Evolutionary conservation across 2,888 invertebrate species (phyloP), one percentile per base, ranked within the genome.

Genomic region (Baronia brevicornis): DNA sequence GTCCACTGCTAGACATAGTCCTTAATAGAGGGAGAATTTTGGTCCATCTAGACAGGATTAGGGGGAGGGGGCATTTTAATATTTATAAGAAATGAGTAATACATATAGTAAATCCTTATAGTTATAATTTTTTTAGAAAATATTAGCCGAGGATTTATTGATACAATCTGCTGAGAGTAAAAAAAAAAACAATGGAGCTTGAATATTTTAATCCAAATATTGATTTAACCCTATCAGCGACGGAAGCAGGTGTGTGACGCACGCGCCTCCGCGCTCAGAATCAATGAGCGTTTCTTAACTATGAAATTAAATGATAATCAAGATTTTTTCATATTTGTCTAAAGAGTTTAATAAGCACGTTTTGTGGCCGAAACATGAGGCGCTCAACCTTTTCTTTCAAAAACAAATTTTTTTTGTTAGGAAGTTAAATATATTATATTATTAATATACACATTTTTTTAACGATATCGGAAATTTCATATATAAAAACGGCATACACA

Each of bases 221-320:
- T 84, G 79, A 79, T 77, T 82, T 80, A 84, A 84, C 82, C 80
- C 84, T 67, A 77, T 80, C 79, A 65, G 53, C 69, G 62, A 61
- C 71, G 82, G 80, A 82, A 78, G 84, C 82, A 80, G 82, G 80
- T 82, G 84, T 53, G 36, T n/a, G 26, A 46, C 54, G 74, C 80
- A 77, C 78, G 79, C 72, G 79, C 63, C 57, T 51, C 46, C 39
- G 44, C 56, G 52, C 52, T 61, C 55, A 53, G 63, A 73, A 68
- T 73, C 79, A 78, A 75, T 80, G 74, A 78, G 66, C 67, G 72
- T 71, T 68, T 62, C 68, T 63, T 63, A 70, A 69, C 80, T 82
- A 82, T 80, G 80, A 84, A 84, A 84, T 82, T 82, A 82, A 84
- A 84, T 84, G 82, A 79, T 82, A 82, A 82, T 82, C 79, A 78